phyloP scores from a whole-genome alignment of 2,888 invertebrate genomes.

The Embidobia sp. region DNA sequence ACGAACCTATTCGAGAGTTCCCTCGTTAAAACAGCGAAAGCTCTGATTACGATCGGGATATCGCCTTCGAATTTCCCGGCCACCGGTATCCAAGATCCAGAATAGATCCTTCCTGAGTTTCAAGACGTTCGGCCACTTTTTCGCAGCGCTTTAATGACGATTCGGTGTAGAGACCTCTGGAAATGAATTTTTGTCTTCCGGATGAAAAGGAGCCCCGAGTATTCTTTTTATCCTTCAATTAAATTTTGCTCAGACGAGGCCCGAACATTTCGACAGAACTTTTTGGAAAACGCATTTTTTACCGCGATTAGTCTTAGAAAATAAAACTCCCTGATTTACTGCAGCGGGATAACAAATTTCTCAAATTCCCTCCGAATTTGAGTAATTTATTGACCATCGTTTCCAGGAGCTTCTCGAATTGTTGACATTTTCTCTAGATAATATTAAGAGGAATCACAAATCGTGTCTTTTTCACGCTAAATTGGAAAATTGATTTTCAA shows the following conservation, averaged over 20 bases:
- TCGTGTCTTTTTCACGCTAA: conserved; percentile 19
- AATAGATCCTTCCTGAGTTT: conserved; percentile 46
- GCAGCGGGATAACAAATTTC: no score
- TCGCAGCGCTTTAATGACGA: conserved; percentile 39
- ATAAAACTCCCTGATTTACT: no score
- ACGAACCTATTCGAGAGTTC: conserved; percentile 62
- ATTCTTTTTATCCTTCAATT: no score
- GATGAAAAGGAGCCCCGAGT: not conserved
- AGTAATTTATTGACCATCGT: no score
- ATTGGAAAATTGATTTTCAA: not conserved
- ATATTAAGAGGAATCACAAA: conserved; percentile 10
- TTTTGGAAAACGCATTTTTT: not conserved
- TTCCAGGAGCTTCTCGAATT: no score
- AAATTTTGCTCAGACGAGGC: no score
- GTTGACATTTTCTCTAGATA: no score
- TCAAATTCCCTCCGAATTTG: no score
- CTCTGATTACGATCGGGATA: conserved; percentile 64
- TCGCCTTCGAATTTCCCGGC: conserved; percentile 63
- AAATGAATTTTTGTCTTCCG: conserved; percentile 33
- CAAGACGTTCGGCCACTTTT: conserved; percentile 29
- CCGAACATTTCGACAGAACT: not conserved
- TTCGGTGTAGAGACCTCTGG: conserved; percentile 10
- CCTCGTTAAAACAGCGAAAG: conserved; percentile 63
- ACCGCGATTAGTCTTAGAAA: no score
- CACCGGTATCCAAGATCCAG: conserved; percentile 52